Base-by-base conservation (phyloP, 2,797 vertebrate species). In the Coracias cyanogaster region DNA sequence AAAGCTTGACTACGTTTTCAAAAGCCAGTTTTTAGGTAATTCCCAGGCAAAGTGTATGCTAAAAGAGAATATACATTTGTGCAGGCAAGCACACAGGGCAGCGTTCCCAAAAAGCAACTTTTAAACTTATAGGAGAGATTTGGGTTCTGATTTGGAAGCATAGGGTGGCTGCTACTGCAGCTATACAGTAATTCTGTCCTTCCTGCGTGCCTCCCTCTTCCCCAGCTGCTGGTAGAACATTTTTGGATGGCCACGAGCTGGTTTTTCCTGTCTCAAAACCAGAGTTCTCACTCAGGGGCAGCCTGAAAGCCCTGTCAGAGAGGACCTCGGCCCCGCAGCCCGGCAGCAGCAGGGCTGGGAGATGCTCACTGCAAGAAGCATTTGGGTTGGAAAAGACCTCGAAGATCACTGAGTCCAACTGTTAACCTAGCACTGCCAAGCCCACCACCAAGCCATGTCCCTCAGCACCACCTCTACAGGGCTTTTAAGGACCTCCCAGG, bases 191-290 rank as follows among this genome's bases (percentile, higher is more conserved):
- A 1, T 12, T 25, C 55, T 1, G 0, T 3, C 14, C 4, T 12
- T 37, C 3, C 29, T 15, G 3, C 0, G 1, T 2, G 1, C 4
- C 46, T 29, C 46, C 6, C n/a, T 37, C 31, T 31, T 31, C 64
- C 9, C n/a, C n/a, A 13, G 54, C 54, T 7, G 28, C 31, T 2
- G 10, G 43, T 28, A 9, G 29, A 12, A 1, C 0, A 2, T 8
- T 31, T 31, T 0, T 5, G 22, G 4, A 3, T 2, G 37, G 3
- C 21, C 6, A 3, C 33, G 2, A 11, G 17, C 54, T 0, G 9
- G 0, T 2, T 58, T 37, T 41, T 6, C 15, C 10, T 41, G 7
- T 13, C 31, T 31, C 48, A 10, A 17, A 33, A 3, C 24, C 37
- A 3, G 49, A 22, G 7, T 0, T 17, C 46, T 3, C 35, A 5